phyloP scores from a whole-genome alignment of 2,888 invertebrate genomes.

The Eledona agricola region DNA sequence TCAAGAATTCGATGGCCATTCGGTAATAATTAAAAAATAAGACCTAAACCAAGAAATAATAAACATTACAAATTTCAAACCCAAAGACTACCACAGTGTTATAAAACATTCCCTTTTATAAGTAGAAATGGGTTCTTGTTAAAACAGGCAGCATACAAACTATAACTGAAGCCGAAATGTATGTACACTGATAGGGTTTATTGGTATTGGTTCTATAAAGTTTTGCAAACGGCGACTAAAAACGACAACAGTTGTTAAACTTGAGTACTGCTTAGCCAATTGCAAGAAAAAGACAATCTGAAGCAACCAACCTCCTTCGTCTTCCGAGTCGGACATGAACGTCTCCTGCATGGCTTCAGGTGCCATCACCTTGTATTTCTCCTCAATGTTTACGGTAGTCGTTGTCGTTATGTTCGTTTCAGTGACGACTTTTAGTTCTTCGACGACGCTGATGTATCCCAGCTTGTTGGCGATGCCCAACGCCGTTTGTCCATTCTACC shows the following conservation, averaged over 20 bases:
- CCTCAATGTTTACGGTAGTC: constrained; percentile 73
- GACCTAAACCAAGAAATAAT: too few species aligned
- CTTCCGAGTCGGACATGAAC: constrained; percentile 98
- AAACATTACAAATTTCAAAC: too few species aligned
- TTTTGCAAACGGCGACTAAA: constrained; percentile 16
- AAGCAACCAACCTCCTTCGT: constrained; percentile 89
- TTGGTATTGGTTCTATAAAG: constrained; percentile 11
- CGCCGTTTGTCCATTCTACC: constrained; percentile 94
- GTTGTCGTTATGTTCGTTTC: constrained; percentile 74
- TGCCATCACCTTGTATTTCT: constrained; percentile 96
- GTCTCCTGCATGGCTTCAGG: constrained; percentile 99
- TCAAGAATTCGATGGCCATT: too few species aligned
- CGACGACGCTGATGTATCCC: constrained; percentile 98
- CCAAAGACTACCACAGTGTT: too few species aligned
- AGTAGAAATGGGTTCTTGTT: too few species aligned
- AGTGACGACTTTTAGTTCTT: constrained; percentile 92
- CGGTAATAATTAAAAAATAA: too few species aligned
- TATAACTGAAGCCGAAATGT: too few species aligned
- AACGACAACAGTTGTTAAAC: constrained; percentile 10
- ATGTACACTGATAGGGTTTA: too few species aligned
- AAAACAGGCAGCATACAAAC: too few species aligned
- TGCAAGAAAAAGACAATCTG: background rate
- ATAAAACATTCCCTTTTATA: too few species aligned
- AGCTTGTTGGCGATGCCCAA: constrained; percentile 95
- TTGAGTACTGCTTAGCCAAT: background rate